Base-by-base conservation (phyloP, 1,140 invertebrate genomes). In the Pseudachorutes palmiensis region DNA sequence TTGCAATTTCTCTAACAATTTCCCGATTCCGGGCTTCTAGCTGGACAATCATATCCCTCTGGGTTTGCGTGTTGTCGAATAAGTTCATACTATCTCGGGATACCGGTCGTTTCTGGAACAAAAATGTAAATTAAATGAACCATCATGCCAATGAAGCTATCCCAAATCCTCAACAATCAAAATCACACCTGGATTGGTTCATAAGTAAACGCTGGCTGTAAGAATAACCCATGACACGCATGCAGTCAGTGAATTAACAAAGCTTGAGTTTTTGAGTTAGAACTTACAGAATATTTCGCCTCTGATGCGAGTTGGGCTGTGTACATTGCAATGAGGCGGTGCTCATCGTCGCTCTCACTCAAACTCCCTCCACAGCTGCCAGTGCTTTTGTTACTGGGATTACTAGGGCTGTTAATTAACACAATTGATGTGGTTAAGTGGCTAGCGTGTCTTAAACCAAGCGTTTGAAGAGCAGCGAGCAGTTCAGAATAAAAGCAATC, bases 1-100 rank as follows among this genome's bases (percentile, higher is more conserved):
- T 84, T 73, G 93, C 89, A 73, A 97, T 97, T 84, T 98, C 94
- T 72, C 89, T 85, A 90, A 97, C 95, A 69, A 98, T 97, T 82
- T 97, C 94, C 78, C 93, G 87, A 80, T 99, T 99, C 81, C 97
- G 96, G 57, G 89, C 85, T 78, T 98, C 96, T 51, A 99, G 81
- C 74, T 97, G 93, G 58, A 87, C 87, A 76, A 98, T 97, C 19
- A 98, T 82, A 76, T 96, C 91, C n/a, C 91, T 82, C 74, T 94
- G 92, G 14, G 90, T 90, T 66, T 90, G 82, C 32, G 89, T 92
- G 28, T 90, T 88, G 75, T 94, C 92, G 69, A 88, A 75, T 48
- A 81, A 83, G 67, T 82, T 83, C 61, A 89, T 80, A 79, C 87
- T 86, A 16, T 85, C 83, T 75, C 91, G 89, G 2, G 87, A 88